Evolutionary conservation across 37 sponge, comb jelly and placozoan species (phyloP), one percentile per base, ranked within the genome.

Genomic region (Eunapius fragilis): DNA sequence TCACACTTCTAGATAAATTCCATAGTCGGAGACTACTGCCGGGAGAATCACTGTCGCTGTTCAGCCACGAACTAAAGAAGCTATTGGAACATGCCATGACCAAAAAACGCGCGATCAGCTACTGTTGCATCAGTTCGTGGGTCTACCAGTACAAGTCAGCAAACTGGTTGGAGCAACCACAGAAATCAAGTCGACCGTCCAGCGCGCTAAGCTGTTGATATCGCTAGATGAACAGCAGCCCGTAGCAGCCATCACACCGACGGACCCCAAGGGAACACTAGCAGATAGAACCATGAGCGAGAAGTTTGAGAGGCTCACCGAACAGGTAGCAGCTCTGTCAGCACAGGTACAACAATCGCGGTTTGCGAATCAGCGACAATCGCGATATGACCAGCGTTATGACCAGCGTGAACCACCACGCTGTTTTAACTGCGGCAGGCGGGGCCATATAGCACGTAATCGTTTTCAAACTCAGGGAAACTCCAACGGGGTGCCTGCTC

Each of bases 61-160:
- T 81, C 69, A 67, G 85, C 23, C 81, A 85, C 69, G 71, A 84
- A 3, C 75, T 85, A 25, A 85, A 90, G 76, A 41, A 81, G 45
- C 71, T 80, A 19, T 71, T 90, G 70, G 77, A 84, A 19, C 91
- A 86, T 75, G 91, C 86, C 36, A 90, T 90, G 91, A 74, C 24
- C 37, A 22, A 45, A 70, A 23, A 25, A 74, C 86, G 10, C 75
- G 76, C 12, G 72, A 81, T 24, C 86, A 81, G 71, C 77, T 41
- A 41, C 41, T 90, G 37, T 41, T 90, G 14, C 91, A 90, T 36
- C 91, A 86, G 37, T 86, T 86, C 31, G 45, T 86, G 14, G 91
- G 91, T 28, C 45, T 86, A 14, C 87, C 91, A 0, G 28, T 12
- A 0, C 17, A 32, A 32, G 38, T 84, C 24, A 75, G 86, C 67